These are phyloP conservation scores for Oryzias woworae DNA, from an alignment of 2,113 vertebrate species.

Conservation along the genomic window DNA sequence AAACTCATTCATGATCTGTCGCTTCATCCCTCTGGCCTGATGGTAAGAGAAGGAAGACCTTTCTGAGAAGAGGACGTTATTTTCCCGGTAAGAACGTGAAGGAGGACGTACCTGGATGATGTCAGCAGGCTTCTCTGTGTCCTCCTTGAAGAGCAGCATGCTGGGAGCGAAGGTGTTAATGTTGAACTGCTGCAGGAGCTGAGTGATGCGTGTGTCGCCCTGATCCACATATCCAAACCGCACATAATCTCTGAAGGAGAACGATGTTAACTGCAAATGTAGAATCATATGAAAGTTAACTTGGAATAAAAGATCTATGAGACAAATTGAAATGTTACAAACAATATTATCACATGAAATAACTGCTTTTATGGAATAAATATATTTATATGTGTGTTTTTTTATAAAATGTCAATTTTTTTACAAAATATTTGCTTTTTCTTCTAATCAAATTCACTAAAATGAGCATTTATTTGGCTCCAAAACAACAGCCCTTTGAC, in stretches of 20 bases:
- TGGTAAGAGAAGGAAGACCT: background rate
- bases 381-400: no score
- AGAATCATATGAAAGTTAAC: background rate
- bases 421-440: no score
- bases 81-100: background rate
- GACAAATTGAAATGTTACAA: no score
- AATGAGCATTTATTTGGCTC: no score
- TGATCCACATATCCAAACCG: constrained; percentile 89
- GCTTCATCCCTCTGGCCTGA: constrained; percentile 89
- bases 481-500: no score
- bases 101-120: constrained; percentile 83
- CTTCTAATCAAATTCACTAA: no score
- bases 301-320: background rate
- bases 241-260: constrained; percentile 88
- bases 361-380: no score
- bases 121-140: constrained; percentile 82
- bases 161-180: constrained; percentile 87
- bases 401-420: no score
- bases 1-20: constrained; percentile 91
- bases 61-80: background rate
- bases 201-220: constrained; percentile 69
- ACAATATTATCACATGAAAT: no score
- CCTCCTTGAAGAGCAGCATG: constrained; percentile 93
- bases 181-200: constrained; percentile 83
- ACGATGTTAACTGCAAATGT: constrained; percentile 84